Evolutionary conservation across 2,797 vertebrate species (phyloP).

Genomic region (Hybognathus amarus): DNA sequence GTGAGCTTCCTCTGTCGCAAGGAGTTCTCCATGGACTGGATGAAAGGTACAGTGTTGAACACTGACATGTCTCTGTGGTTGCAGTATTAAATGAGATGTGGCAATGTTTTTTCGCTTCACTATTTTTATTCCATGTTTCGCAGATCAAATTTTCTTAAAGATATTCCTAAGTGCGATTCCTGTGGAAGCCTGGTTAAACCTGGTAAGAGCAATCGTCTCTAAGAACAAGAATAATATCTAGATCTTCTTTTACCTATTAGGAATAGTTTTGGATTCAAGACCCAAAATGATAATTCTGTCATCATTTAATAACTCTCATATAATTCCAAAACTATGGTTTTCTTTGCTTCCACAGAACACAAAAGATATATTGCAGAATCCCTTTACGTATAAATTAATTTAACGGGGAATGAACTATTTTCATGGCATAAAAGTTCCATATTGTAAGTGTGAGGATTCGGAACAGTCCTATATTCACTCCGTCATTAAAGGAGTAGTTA

Average conservation of each 20-base stretch:
- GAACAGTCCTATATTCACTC: neutral
- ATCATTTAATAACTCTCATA: neutral
- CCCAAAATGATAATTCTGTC: neutral
- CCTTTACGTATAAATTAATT: neutral
- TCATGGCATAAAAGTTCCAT: neutral
- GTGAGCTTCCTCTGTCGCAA: slow-evolving; percentile 79
- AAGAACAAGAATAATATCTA: neutral
- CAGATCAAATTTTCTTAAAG: slow-evolving; percentile 87
- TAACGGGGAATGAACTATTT: neutral
- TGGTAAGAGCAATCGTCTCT: slow-evolving; percentile 72
- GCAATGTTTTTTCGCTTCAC: neutral
- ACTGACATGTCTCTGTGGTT: neutral
- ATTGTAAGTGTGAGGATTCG: too few species aligned
- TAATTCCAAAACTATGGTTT: neutral
- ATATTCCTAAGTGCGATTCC: slow-evolving; percentile 85
- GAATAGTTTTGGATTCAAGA: neutral
- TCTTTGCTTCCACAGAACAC: neutral
- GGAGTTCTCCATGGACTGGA: slow-evolving; percentile 86
- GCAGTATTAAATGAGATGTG: neutral
- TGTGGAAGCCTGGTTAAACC: slow-evolving; percentile 88
- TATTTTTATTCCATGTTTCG: slow-evolving; percentile 18
- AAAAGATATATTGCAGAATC: neutral
- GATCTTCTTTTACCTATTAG: neutral
- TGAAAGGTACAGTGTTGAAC: slow-evolving; percentile 83
- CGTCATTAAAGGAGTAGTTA: too few species aligned